Conservation (phyloP, 1,140 invertebrate species). For the Zaprionus kolodkinae region DNA sequence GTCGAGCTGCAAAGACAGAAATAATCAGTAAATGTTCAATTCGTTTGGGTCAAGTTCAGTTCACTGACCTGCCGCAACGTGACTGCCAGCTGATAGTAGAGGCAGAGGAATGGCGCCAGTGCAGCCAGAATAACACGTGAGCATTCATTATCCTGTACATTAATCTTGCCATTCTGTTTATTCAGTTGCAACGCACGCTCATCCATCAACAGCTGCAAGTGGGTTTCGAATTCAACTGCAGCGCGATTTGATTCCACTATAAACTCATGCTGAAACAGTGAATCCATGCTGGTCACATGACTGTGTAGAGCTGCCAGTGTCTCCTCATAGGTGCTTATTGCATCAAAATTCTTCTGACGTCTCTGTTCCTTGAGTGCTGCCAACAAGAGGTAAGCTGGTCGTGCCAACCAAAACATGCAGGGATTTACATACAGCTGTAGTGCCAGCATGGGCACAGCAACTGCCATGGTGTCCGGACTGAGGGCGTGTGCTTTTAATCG, state of each 20-base stretch:
- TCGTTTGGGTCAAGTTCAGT: not conserved
- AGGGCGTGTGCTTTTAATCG: conserved; percentile 87
- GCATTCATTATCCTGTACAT: conserved; percentile 68
- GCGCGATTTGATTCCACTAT: conserved; percentile 83
- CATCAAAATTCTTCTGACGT: conserved; percentile 32
- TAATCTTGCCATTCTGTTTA: conserved; percentile 41
- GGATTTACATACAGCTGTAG: conserved; percentile 91
- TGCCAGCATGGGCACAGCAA: conserved; percentile 88
- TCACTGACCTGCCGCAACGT: conserved; percentile 64
- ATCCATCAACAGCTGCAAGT: conserved; percentile 57
- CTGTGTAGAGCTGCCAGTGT: conserved; percentile 55
- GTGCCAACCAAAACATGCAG: conserved; percentile 87
- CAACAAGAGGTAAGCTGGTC: conserved; percentile 86
- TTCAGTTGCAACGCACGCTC: conserved; percentile 56
- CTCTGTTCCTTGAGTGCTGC: conserved; percentile 72
- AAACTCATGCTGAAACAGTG: conserved; percentile 79
- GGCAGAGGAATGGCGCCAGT: conserved; percentile 74
- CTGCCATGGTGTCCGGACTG: conserved; percentile 87
- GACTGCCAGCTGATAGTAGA: conserved; percentile 76
- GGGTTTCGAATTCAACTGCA: conserved; percentile 70
- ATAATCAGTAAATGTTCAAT: not conserved
- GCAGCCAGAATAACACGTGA: conserved; percentile 68
- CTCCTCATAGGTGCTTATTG: conserved; percentile 35
- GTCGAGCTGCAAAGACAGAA: conserved; percentile 61
- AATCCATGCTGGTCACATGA: conserved; percentile 67